A percentile compares a stretch with the other conserved stretches of the same genome.
Evolutionary conservation across 2,888 invertebrate species (phyloP).

Genomic region (Pterostichus niger): DNA sequence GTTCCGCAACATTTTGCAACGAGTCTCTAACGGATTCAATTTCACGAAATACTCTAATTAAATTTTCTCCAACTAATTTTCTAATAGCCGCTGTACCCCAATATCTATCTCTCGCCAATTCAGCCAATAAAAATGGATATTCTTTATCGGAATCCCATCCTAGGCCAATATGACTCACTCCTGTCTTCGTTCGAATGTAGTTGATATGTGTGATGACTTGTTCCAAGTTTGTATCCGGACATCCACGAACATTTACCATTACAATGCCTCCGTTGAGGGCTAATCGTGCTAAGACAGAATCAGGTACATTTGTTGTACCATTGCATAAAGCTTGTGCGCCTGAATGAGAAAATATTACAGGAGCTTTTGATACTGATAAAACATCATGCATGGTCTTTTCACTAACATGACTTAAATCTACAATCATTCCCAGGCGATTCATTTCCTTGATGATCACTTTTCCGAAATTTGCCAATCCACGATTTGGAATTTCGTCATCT

Average conservation of each 20-base stretch:
- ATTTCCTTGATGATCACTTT: slow-evolving; percentile 81
- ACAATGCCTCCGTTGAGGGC: slow-evolving; percentile 81
- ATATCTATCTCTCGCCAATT: slow-evolving; percentile 80
- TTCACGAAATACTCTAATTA: slow-evolving; percentile 80
- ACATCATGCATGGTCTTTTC: slow-evolving; percentile 82
- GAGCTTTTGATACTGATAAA: slow-evolving; percentile 81
- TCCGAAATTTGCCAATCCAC: slow-evolving; percentile 67
- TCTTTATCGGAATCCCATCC: slow-evolving; percentile 79
- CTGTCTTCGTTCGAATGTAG: slow-evolving; percentile 82
- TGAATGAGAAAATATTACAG: slow-evolving; percentile 84
- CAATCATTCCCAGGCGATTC: slow-evolving; percentile 85
- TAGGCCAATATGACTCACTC: slow-evolving; percentile 83
- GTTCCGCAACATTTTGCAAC: slow-evolving; percentile 71
- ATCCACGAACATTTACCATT: slow-evolving; percentile 82
- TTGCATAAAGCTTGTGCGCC: slow-evolving; percentile 83
- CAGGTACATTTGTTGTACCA: slow-evolving; percentile 80
- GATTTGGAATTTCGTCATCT: slow-evolving; percentile 63
- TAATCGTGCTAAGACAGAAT: slow-evolving; percentile 77
- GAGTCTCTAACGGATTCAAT: slow-evolving; percentile 75
- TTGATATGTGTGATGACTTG: slow-evolving; percentile 81
- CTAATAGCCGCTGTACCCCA: slow-evolving; percentile 82
- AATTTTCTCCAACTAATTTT: slow-evolving; percentile 81
- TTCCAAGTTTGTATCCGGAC: slow-evolving; percentile 75
- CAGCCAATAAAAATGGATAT: slow-evolving; percentile 79
- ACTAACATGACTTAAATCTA: slow-evolving; percentile 84